Conservation (phyloP, 2,888 invertebrate species). For the Lepidonotus clava region DNA sequence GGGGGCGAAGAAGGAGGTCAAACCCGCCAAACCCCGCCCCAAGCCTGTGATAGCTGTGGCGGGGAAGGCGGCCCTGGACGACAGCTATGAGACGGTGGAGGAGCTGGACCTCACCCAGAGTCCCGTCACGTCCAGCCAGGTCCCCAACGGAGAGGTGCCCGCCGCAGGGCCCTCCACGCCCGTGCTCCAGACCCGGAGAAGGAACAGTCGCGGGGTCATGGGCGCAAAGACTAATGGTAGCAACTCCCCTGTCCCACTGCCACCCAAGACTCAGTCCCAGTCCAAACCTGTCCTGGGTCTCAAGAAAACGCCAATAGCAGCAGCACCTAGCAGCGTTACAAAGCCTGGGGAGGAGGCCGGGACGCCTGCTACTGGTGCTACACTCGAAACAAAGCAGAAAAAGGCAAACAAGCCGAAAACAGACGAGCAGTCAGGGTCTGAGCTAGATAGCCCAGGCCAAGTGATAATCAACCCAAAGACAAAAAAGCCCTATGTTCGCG, state of each 20-base stretch:
- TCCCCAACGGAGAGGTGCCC: no score
- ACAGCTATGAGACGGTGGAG: constrained; percentile 37
- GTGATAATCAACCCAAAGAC: constrained; percentile 11
- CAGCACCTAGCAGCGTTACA: not conserved
- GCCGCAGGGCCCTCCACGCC: no score
- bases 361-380: not conserved
- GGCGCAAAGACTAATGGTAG: no score
- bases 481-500: not conserved
- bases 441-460: not conserved
- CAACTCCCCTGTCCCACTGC: no score
- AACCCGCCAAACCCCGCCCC: not conserved
- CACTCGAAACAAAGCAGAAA: not conserved
- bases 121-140: no score
- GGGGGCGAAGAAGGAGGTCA: not conserved
- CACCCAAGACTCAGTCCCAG: not conserved
- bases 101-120: constrained; percentile 5
- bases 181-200: no score
- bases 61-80: not conserved
- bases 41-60: not conserved
- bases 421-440: not conserved
- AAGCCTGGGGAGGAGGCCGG: not conserved
- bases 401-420: not conserved
- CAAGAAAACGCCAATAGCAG: not conserved
- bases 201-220: no score
- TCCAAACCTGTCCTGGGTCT: not conserved